Evolutionary conservation across 2,888 invertebrate genomes (phyloP).

Genomic region (Chymomyza amoena): DNA sequence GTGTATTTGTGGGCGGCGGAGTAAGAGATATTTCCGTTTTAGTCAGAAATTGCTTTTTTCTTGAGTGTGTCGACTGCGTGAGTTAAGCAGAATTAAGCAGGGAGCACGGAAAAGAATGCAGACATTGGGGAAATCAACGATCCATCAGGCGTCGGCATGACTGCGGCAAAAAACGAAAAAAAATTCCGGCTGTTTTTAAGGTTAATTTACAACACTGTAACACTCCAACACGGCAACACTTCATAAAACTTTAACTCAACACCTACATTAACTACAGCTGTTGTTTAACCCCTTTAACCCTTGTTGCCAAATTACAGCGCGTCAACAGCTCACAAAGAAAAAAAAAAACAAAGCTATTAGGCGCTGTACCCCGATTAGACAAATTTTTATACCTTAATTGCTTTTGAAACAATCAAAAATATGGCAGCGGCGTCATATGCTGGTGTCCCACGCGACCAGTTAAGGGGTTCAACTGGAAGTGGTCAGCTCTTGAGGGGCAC

Average conservation of each 20-base stretch:
- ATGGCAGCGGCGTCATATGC: slow-evolving; percentile 60
- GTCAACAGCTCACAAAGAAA: slow-evolving; percentile 36
- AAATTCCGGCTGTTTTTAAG: neutral
- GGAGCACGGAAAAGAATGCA: neutral
- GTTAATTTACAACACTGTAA: neutral
- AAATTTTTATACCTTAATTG: slow-evolving; percentile 64
- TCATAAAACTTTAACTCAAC: slow-evolving; percentile 12
- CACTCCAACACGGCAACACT: slow-evolving; percentile 16
- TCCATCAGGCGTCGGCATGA: neutral
- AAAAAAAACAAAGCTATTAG: slow-evolving; percentile 24
- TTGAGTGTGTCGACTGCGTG: neutral
- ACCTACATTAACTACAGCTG: slow-evolving; percentile 35
- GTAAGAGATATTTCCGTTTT: slow-evolving; percentile 30
- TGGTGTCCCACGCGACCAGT: slow-evolving; percentile 39
- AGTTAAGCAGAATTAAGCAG: slow-evolving; percentile 1
- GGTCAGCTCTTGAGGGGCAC: slow-evolving; percentile 30
- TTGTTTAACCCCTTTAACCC: slow-evolving; percentile 32
- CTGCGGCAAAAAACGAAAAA: neutral
- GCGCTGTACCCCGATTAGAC: slow-evolving; percentile 44
- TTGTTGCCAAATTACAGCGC: slow-evolving; percentile 27
- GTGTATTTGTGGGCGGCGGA: neutral
- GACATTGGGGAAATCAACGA: slow-evolving; percentile 3
- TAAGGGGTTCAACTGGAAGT: slow-evolving; percentile 48
- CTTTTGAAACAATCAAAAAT: slow-evolving; percentile 59
- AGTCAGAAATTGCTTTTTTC: slow-evolving; percentile 31